These are phyloP conservation scores for Microctenopoma lineatum DNA, from an alignment of 2,797 vertebrate genomes.

Conservation along the genomic window DNA sequence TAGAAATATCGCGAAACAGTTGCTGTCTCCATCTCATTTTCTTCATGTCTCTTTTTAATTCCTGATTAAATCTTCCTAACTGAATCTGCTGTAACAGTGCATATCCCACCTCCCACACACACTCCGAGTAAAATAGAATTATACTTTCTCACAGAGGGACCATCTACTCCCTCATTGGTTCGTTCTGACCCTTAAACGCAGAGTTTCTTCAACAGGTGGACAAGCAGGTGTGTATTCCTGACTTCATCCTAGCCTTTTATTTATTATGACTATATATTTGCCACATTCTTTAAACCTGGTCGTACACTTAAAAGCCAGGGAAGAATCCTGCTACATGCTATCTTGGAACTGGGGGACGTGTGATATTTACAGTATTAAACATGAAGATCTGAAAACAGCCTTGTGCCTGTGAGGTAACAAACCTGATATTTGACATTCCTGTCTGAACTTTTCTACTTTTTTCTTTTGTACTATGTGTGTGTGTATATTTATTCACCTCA, in stretches of 20 bases:
- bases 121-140: slow-evolving; percentile 22
- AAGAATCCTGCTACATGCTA: not conserved
- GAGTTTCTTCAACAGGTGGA: slow-evolving; percentile 49
- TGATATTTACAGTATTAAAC: too few relatives aligned
- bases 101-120: slow-evolving; percentile 9
- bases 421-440: too few relatives aligned
- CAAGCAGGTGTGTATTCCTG: slow-evolving; percentile 60
- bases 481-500: too few relatives aligned
- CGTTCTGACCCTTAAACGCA: slow-evolving; percentile 54
- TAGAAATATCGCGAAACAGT: slow-evolving; percentile 22
- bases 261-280: slow-evolving; percentile 17
- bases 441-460: too few relatives aligned
- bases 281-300: not conserved
- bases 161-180: slow-evolving; percentile 52
- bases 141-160: slow-evolving; percentile 26
- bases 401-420: too few relatives aligned
- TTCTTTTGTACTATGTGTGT: too few relatives aligned
- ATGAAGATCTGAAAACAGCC: too few relatives aligned
- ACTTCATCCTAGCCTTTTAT: slow-evolving; percentile 25
- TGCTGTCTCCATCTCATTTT: slow-evolving; percentile 21
- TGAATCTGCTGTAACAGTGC: not conserved
- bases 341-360: not conserved
- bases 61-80: slow-evolving; percentile 28
- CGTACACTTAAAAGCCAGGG: not conserved
- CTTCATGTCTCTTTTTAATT: slow-evolving; percentile 25